phyloP scores from a whole-genome alignment of 2,113 vertebrate genomes.

The Cromileptes altivelis region DNA sequence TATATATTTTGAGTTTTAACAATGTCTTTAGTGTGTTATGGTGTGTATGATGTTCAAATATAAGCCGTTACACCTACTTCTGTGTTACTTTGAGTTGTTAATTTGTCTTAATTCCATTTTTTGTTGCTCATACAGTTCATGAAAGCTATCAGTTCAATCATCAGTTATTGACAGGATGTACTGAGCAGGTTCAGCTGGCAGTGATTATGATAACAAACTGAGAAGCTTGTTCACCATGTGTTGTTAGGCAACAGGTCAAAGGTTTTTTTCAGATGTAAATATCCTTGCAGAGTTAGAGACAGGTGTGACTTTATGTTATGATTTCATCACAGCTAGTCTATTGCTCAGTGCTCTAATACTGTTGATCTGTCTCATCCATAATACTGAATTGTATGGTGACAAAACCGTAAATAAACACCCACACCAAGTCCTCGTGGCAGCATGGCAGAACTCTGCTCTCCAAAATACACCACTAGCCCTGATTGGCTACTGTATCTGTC shows the following conservation, averaged over 20 bases:
- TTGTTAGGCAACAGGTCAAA: slow-evolving; percentile 12
- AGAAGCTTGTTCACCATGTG: neutral
- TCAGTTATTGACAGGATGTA: neutral
- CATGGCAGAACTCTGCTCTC: neutral
- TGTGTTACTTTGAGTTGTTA: neutral
- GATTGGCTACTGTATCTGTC: slow-evolving; percentile 26
- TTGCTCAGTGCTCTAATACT: neutral
- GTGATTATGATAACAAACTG: neutral
- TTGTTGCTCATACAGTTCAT: neutral
- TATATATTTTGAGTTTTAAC: neutral
- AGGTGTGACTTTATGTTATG: neutral
- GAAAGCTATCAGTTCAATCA: neutral
- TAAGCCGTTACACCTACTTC: neutral
- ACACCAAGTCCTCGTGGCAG: neutral
- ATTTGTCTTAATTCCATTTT: neutral
- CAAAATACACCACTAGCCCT: neutral
- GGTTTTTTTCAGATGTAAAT: neutral
- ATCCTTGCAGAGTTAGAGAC: neutral
- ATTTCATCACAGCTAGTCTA: neutral
- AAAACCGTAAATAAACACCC: neutral
- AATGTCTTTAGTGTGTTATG: neutral
- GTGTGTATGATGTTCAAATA: neutral
- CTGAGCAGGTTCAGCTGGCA: neutral
- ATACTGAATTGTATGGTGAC: neutral
- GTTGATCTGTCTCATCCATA: neutral